Base-by-base conservation (phyloP, 2,888 invertebrate species). In the Allygus modestus region DNA sequence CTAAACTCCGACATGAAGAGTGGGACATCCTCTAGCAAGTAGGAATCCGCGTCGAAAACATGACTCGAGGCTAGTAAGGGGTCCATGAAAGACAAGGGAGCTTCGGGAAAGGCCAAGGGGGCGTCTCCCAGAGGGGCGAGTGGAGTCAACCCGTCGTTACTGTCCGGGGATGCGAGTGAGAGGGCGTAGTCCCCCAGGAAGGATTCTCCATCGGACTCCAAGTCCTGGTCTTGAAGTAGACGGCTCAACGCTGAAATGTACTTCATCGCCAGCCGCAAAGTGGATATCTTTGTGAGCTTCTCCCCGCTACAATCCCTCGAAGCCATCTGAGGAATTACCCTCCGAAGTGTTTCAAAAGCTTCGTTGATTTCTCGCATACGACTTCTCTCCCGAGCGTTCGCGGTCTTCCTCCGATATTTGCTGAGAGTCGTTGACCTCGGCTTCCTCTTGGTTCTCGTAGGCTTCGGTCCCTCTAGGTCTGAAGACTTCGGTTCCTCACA, bases 361-460 rank as follows among this genome's bases (percentile, higher is more conserved):
- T 94, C 93, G 91, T 97, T 97, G 88, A 97, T 97, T 90, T 97
- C 97, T 77, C 96, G 92, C 97, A 97, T 97, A 83, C 97, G 93
- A 87, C 94, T 95, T 43, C 97, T 91, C 89, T 97, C 97, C 43
- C 97, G 91, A 0, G 97, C 96, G 91, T 97, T 97, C 17, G 97
- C 97, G 0, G 97, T 97, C 92, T 96, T 96, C 88, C 97, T 92
- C 41, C 97, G 92, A 91, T 97, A 97, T 90, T 97, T 97, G 92
- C 97, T 97, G 87, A 97, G 92, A 11, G 94, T 94, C n/a, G 95
- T 95, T 82, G 95, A 95, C 91, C 89, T 92, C 87, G 89, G 89
- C 88, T 91, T 92, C 88, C 73, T 89, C 89, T 71, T 89, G 88
- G 61, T 88, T 89, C 77, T 88, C 89, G 87, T 89, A 89, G 73